Evolutionary conservation across 2,888 invertebrate species (phyloP).

Genomic region (Tiphia femorata): DNA sequence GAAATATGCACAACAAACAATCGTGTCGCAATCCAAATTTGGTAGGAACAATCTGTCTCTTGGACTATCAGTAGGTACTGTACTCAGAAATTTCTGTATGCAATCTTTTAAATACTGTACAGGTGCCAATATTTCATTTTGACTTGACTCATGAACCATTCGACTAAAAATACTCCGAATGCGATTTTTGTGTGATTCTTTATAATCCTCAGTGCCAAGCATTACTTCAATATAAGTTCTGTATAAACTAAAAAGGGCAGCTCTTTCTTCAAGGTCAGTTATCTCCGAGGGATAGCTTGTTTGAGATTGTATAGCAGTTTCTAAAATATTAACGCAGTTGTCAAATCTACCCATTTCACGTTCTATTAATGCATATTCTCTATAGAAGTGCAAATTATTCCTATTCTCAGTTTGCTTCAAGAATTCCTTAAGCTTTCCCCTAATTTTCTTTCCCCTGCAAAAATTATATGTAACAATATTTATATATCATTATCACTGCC

Average conservation of each 20-base stretch:
- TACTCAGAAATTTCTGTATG: slow-evolving; percentile 43
- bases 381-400: slow-evolving; percentile 73
- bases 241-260: slow-evolving; percentile 66
- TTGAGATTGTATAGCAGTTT: slow-evolving; percentile 68
- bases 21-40: slow-evolving; percentile 70
- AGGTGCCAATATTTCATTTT: slow-evolving; percentile 34
- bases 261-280: slow-evolving; percentile 55
- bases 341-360: slow-evolving; percentile 70
- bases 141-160: slow-evolving; percentile 35
- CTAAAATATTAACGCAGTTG: slow-evolving; percentile 70
- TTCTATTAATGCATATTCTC: slow-evolving; percentile 76
- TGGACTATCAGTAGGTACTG: slow-evolving; percentile 29
- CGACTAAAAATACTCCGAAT: slow-evolving; percentile 44
- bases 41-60: slow-evolving; percentile 69
- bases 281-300: slow-evolving; percentile 45
- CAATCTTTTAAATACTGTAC: slow-evolving; percentile 50
- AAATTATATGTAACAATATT: neutral
- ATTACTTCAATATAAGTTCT: slow-evolving; percentile 65
- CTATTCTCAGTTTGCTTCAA: slow-evolving; percentile 72
- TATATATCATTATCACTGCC: slow-evolving; percentile 22
- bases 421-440: slow-evolving; percentile 72
- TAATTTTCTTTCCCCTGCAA: slow-evolving; percentile 69
- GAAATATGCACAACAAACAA: slow-evolving; percentile 72
- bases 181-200: slow-evolving; percentile 36
- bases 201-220: slow-evolving; percentile 42